Percentiles rank a stretch among this genome's conserved stretches.
Evolutionary conservation across 2,797 vertebrate species (phyloP).

Genomic region (Borostomias antarcticus): DNA sequence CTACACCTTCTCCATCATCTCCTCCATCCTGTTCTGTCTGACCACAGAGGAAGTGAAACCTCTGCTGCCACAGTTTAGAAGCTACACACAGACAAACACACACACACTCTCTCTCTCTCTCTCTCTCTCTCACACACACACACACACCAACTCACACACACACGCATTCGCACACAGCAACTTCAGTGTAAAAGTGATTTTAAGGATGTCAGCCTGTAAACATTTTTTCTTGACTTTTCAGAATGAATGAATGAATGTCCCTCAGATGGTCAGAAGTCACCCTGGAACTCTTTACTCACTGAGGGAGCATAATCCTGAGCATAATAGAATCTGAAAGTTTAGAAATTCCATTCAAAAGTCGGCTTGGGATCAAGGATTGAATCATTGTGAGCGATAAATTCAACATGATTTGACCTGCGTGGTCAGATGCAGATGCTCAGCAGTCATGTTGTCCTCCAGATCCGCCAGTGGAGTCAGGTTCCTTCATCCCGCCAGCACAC

Average conservation of each 20-base stretch:
- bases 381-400: too few species aligned
- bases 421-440: too few species aligned
- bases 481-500: constrained; percentile 26
- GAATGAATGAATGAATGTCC: neutral
- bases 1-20: neutral
- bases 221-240: neutral
- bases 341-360: too few species aligned
- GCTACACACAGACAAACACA: neutral
- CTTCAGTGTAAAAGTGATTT: too few species aligned
- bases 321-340: too few species aligned
- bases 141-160: neutral
- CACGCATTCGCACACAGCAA: neutral
- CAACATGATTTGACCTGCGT: too few species aligned
- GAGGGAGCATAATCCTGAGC: too few species aligned
- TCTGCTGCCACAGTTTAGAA: neutral
- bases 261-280: neutral
- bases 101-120: neutral
- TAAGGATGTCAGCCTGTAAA: too few species aligned
- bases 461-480: constrained; percentile 32
- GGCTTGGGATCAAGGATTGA: too few species aligned
- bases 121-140: neutral
- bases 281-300: too few species aligned
- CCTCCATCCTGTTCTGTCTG: neutral
- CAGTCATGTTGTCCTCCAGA: constrained; percentile 28
- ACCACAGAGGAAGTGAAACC: neutral